Evolutionary conservation across 2,797 vertebrate genomes (phyloP).

Genomic region (Catharus ustulatus): DNA sequence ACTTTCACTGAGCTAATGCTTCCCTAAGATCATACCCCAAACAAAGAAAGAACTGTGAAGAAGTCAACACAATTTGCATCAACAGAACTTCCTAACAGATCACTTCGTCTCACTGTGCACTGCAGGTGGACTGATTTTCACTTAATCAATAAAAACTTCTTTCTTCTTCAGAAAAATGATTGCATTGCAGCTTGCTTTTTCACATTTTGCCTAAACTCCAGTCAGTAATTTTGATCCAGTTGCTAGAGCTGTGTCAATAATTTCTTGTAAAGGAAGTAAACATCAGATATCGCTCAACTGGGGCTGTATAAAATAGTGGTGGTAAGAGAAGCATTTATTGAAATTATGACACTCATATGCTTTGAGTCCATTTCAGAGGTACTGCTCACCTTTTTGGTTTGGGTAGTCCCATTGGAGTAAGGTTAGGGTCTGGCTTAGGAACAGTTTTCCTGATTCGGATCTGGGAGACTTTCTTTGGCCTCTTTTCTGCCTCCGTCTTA

Average conservation of each 20-base stretch:
- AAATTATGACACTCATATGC: not conserved
- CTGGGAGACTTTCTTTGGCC: slow-evolving; percentile 91
- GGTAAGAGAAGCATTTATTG: not conserved
- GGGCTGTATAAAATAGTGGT: not conserved
- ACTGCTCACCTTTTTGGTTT: slow-evolving; percentile 88
- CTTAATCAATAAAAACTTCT: not conserved
- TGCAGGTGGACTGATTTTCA: not conserved
- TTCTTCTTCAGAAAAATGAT: not conserved
- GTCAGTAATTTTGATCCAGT: not conserved
- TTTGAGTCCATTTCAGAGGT: not conserved
- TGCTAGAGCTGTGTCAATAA: not conserved
- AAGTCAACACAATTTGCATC: not conserved
- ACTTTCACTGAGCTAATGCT: not conserved
- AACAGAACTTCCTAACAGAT: not conserved
- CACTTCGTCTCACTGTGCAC: not conserved
- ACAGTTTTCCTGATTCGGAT: slow-evolving; percentile 91
- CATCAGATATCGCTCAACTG: not conserved
- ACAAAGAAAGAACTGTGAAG: not conserved
- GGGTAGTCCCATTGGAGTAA: slow-evolving; percentile 96
- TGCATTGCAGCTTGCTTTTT: not conserved
- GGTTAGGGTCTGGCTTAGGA: slow-evolving; percentile 87
- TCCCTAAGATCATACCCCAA: not conserved
- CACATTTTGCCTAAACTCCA: not conserved
- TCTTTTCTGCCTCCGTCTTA: slow-evolving; percentile 75
- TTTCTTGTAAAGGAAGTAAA: not conserved